Evolutionary conservation across 1,140 invertebrate genomes (phyloP), one percentile per base, ranked within the genome.

Genomic region (Drosophila sturtevanti): DNA sequence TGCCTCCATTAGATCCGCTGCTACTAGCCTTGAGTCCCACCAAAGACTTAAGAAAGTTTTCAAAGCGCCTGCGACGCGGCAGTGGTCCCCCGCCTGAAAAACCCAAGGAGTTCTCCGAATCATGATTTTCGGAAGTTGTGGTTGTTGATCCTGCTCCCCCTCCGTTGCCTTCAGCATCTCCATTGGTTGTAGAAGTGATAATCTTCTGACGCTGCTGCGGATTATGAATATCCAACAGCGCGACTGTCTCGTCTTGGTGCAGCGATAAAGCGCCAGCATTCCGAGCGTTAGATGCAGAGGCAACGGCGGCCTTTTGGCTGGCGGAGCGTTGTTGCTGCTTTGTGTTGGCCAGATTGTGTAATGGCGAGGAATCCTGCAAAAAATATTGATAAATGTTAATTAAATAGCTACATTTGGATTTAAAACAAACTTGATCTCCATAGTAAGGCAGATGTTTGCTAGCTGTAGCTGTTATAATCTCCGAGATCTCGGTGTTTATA

Each of bases 341-440:
- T 89, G 87, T 81, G 68, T 91, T 91, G 78, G 90, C 90, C 90
- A 91, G 90, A 91, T 91, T 91, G 90, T 91, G 90, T 38, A 91
- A 82, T 79, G 90, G 90, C 72, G 90, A 91, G 69, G 90, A 91
- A 72, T 91, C 90, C 90, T 91, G 41, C 4, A 58, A 69, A 1
- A 14, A 52, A 41, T n/a, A 10, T 7, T 55, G 63, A 22, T 11
- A 24, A 31, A 31, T 31, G 0, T 6, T 31, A 31, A 6, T 31
- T 35, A 11, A 16, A 52, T 18, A 3, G 5, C n/a, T n/a, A n/a
- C n/a, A n/a, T n/a, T n/a, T n/a, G n/a, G n/a, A n/a, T n/a, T n/a
- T n/a, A n/a, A n/a, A n/a, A n/a, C n/a, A n/a, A n/a, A n/a, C n/a
- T n/a, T n/a, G n/a, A n/a, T n/a, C n/a, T n/a, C n/a, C n/a, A n/a